phyloP scores from a whole-genome alignment of 2,797 vertebrate species.

The Decapterus maruadsi region DNA sequence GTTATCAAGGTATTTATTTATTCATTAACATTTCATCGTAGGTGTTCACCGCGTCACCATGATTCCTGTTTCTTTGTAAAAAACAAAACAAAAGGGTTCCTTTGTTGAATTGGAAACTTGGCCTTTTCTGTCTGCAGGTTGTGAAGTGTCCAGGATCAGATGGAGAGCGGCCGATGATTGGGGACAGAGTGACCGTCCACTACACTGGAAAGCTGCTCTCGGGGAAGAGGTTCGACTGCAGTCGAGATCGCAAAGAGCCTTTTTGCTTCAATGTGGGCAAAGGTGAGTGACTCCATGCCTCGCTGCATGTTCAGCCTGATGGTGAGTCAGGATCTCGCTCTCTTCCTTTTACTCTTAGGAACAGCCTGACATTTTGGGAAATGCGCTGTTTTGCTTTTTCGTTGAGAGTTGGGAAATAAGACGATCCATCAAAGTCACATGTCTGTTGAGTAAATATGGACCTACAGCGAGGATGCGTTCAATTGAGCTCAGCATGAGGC shows the following conservation, averaged over 20 bases:
- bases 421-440: background rate
- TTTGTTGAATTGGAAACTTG: conserved; percentile 7
- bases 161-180: conserved; percentile 93
- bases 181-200: conserved; percentile 95
- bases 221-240: conserved; percentile 96
- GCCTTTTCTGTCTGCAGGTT: conserved; percentile 82
- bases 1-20: conserved; percentile 90
- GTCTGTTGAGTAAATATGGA: too few species aligned
- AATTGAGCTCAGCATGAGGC: background rate
- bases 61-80: conserved; percentile 7
- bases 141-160: conserved; percentile 87
- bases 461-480: background rate
- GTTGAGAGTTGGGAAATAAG: background rate
- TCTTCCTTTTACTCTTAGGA: background rate
- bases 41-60: background rate
- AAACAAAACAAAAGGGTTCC: background rate
- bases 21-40: background rate
- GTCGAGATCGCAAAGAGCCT: conserved; percentile 91
- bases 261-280: conserved; percentile 95
- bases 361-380: background rate
- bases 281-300: conserved; percentile 80
- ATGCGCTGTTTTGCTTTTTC: too few species aligned
- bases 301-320: background rate
- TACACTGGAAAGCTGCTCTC: conserved; percentile 93
- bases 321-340: background rate